Percentiles rank a stretch among this genome's conserved stretches.
Evolutionary conservation across 1,140 invertebrate genomes (phyloP).

Genomic region (Stenopsyche tienmushanensis): DNA sequence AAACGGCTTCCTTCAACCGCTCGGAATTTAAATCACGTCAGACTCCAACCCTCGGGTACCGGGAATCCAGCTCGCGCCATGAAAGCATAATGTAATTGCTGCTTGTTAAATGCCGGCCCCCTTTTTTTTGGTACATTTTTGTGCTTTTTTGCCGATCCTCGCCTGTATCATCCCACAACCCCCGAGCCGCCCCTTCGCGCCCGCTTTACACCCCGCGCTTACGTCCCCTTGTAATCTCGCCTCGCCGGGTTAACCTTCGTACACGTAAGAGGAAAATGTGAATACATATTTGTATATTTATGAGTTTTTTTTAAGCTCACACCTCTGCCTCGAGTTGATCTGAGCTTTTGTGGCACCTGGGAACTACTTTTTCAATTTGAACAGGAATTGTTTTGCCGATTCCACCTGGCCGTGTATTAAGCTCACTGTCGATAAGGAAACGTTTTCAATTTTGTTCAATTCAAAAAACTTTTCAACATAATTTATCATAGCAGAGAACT

Average conservation of each 20-base stretch:
- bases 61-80: constrained; percentile 16
- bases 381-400: too few relatives aligned
- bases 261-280: not conserved
- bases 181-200: not conserved
- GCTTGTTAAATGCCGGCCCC: constrained; percentile 24
- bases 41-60: not conserved
- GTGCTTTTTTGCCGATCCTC: not conserved
- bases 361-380: too few relatives aligned
- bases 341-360: too few relatives aligned
- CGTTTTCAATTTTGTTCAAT: too few relatives aligned
- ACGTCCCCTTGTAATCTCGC: not conserved
- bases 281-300: not conserved
- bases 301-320: too few relatives aligned
- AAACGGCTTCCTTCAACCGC: constrained; percentile 2
- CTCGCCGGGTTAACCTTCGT: not conserved
- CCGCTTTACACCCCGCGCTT: not conserved
- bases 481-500: too few relatives aligned
- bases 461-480: too few relatives aligned
- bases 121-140: not conserved
- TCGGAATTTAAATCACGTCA: constrained; percentile 26
- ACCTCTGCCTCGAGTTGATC: too few relatives aligned
- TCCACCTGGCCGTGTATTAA: too few relatives aligned
- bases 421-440: too few relatives aligned
- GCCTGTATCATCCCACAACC: not conserved
- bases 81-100: constrained; percentile 31